Base-by-base conservation (phyloP, 2,113 vertebrate genomes). In the Pterocles orientalis region DNA sequence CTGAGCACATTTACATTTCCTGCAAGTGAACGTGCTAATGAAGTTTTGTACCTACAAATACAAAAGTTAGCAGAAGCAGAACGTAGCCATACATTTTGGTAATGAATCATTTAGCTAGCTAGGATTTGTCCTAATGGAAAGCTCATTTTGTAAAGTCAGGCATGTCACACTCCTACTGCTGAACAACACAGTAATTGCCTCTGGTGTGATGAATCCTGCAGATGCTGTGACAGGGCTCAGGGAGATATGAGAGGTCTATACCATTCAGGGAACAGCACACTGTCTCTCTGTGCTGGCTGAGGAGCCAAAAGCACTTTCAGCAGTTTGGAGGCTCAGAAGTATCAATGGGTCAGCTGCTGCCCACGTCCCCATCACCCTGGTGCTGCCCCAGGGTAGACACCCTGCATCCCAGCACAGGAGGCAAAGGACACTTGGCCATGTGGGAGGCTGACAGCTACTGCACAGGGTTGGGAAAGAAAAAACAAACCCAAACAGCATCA, bases 311-410 rank as follows among this genome's bases (percentile, higher is more conserved):
- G 66, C 51, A 16, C 31, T 43, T 45, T 5, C 31, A 64, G 61
- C 25, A 64, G 29, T 15, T 8, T 4, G 50, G 39, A 51, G 43
- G 47, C 56, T 60, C 62, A 47, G 53, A 45, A 50, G 23, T 10
- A 73, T 43, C 10, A 43, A 9, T 7, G 4, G 18, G 21, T 26
- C 34, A 21, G 16, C 53, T 33, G 7, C 54, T 62, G 54, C 33
- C 43, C 61, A 5, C 5, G 17, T 1, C 5, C 26, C 31, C 0
- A 0, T 2, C 61, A 71, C 69, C 33, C 56, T 4, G 20, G 6
- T 4, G 45, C 21, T 53, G 60, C 18, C 56, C 21, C 24, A 25
- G 36, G 36, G 60, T 21, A 34, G 66, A 25, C 19, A 12, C 26
- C 26, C 26, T 7, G 2, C 16, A 11, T 16, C 43, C 19, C 3